A percentile compares a stretch with the other conserved stretches of the same genome.
These are phyloP conservation scores for Nothocercus julius DNA, from an alignment of 2,113 vertebrate genomes.

Conservation along the genomic window DNA sequence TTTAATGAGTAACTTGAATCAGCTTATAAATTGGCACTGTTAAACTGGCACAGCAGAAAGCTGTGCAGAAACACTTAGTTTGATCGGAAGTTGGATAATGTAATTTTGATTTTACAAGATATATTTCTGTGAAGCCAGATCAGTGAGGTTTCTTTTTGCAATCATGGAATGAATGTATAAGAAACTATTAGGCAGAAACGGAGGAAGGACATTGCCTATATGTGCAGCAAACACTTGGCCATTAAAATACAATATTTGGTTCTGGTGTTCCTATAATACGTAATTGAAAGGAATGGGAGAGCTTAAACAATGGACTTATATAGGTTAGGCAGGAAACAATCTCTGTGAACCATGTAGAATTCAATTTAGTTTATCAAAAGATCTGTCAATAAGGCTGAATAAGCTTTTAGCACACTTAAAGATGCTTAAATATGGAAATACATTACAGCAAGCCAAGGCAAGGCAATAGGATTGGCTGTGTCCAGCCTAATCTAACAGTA, in stretches of 20 bases:
- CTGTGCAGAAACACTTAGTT: neutral
- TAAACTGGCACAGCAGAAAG: neutral
- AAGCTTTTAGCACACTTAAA: neutral
- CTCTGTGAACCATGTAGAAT: neutral
- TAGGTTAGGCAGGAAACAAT: neutral
- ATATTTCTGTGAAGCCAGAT: neutral
- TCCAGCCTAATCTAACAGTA: neutral
- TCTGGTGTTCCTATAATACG: neutral
- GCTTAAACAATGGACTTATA: neutral
- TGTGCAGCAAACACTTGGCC: neutral
- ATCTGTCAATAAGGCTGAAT: neutral
- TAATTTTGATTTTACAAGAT: neutral
- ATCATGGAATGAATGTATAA: neutral
- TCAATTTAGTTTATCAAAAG: neutral
- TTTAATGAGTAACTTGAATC: neutral
- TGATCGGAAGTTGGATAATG: neutral
- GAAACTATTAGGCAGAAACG: neutral
- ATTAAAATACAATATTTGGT: neutral
- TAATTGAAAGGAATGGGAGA: neutral
- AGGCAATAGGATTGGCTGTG: neutral
- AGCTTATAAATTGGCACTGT: neutral
- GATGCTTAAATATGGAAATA: neutral
- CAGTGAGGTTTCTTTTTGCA: neutral
- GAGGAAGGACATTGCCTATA: neutral
- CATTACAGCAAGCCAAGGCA: neutral